These are phyloP conservation scores for Ceratina calcarata DNA, from an alignment of 1,140 invertebrate genomes.

Conservation along the genomic window DNA sequence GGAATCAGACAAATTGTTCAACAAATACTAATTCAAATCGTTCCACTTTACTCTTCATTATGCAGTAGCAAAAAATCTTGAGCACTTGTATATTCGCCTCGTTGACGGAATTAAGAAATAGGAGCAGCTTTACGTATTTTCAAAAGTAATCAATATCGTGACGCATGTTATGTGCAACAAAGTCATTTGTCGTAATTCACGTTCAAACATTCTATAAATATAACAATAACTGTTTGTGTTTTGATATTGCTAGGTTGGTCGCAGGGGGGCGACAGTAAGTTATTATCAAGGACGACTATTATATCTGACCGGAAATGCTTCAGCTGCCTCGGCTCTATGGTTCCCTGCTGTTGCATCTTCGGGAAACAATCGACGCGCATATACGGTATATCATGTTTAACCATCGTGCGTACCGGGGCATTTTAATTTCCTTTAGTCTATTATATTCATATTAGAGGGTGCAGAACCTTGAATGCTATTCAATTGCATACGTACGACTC, in stretches of 20 bases:
- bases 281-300: constrained; percentile 54
- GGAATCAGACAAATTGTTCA: constrained; percentile 4
- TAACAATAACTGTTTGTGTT: background rate
- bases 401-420: constrained; percentile 2
- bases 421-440: constrained; percentile 15
- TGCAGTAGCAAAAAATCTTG: too few species aligned
- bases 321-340: constrained; percentile 30
- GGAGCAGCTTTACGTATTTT: too few species aligned
- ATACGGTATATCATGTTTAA: constrained; percentile 16
- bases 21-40: too few species aligned
- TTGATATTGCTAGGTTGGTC: background rate
- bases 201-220: background rate
- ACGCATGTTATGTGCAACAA: background rate
- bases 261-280: constrained; percentile 4
- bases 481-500: background rate
- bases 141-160: background rate
- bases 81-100: too few species aligned
- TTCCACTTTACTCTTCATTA: too few species aligned
- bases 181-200: background rate
- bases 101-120: too few species aligned
- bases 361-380: constrained; percentile 49
- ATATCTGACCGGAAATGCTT: constrained; percentile 62
- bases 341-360: constrained; percentile 15
- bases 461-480: background rate
- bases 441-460: constrained; percentile 38